phyloP scores from a whole-genome alignment of 2,888 invertebrate species.

The Epirrita christyi region DNA sequence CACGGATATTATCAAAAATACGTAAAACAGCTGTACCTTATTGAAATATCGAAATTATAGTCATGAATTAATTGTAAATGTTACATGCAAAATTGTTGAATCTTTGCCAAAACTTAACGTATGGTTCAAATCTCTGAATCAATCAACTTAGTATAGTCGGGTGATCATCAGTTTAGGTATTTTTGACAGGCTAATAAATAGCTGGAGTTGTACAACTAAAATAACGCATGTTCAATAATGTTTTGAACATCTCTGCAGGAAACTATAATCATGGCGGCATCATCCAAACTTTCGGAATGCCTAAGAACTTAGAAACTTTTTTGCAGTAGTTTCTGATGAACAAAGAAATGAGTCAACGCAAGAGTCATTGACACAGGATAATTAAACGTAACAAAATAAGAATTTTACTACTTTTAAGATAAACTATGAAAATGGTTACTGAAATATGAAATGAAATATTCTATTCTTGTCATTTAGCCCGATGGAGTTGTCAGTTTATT shows the following conservation, averaged over 20 bases:
- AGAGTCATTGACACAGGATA: background rate
- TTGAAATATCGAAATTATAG: background rate
- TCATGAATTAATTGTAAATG: background rate
- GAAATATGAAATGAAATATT: background rate
- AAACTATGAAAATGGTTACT: slow-evolving; percentile 1
- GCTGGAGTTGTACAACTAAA: background rate
- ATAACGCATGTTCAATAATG: background rate
- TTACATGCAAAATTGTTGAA: slow-evolving; percentile 3
- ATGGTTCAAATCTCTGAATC: background rate
- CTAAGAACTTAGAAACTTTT: too few species aligned
- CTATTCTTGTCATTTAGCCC: slow-evolving; percentile 32
- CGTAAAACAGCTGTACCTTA: slow-evolving; percentile 6
- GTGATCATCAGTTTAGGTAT: slow-evolving; percentile 16
- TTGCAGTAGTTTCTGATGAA: too few species aligned
- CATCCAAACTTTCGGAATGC: background rate
- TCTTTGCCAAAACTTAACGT: slow-evolving; percentile 15
- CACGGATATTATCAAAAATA: slow-evolving; percentile 11
- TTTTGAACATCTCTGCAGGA: background rate
- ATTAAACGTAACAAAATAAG: background rate
- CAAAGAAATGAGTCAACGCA: too few species aligned
- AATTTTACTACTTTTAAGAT: background rate
- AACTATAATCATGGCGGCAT: background rate
- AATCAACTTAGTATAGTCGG: background rate
- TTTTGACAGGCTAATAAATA: background rate
- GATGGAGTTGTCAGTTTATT: slow-evolving; percentile 63